A percentile compares a stretch with the other conserved stretches of the same genome.
Conservation (phyloP, 2,888 invertebrate species). For the Dasysyrphus tricinctus region DNA sequence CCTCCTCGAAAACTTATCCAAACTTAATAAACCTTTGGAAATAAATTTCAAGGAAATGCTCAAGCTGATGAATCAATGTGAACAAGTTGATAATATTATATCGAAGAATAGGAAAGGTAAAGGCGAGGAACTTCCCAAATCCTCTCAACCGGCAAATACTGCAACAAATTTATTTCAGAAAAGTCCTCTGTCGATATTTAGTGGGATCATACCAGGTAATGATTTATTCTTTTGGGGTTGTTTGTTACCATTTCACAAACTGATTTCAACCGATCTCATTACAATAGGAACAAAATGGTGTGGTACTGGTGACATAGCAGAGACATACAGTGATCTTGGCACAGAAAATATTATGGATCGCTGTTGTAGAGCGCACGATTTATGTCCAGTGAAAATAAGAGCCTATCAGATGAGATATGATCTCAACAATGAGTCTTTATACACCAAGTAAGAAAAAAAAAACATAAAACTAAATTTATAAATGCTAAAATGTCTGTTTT, state of each 20-base stretch:
- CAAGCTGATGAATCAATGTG: constrained; percentile 91
- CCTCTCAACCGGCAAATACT: constrained; percentile 77
- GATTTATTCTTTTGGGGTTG: constrained; percentile 2
- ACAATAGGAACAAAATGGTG: constrained; percentile 94
- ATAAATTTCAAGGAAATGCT: constrained; percentile 91
- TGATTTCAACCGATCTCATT: neutral
- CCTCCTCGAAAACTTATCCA: constrained; percentile 87
- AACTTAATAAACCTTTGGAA: constrained; percentile 86
- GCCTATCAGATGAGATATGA: constrained; percentile 87
- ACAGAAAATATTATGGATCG: constrained; percentile 88
- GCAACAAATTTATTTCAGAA: constrained; percentile 84
- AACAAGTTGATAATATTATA: constrained; percentile 85
- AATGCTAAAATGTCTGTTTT: too few species aligned
- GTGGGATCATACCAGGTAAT: constrained; percentile 92
- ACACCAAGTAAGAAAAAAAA: constrained; percentile 88
- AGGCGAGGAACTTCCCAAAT: constrained; percentile 78
- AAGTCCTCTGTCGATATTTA: constrained; percentile 89
- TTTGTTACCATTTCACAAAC: neutral
- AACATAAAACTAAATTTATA: neutral
- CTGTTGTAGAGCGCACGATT: constrained; percentile 95
- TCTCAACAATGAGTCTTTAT: constrained; percentile 92
- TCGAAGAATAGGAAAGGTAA: constrained; percentile 76
- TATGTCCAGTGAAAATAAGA: constrained; percentile 92
- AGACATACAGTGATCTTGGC: constrained; percentile 93
- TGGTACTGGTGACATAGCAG: constrained; percentile 94